Evolutionary conservation across 1,140 invertebrate genomes (phyloP), one percentile per base, ranked within the genome.

Genomic region (Cydia splendana): DNA sequence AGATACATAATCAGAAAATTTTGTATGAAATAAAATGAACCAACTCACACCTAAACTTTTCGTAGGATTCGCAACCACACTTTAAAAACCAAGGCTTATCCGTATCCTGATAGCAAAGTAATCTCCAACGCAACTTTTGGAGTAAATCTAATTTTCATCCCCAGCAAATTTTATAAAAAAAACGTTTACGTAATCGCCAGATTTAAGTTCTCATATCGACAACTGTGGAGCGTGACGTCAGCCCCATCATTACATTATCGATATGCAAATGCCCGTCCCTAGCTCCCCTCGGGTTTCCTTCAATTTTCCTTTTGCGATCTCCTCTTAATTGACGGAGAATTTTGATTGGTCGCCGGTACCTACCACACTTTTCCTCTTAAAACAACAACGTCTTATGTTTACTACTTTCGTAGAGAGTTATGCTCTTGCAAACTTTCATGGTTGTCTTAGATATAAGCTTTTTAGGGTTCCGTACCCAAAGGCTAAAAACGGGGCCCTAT

Each of bases 301-400:
- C 88, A 90, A 91, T 93, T 93, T 93, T 92, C 90, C 89, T 91
- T 93, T 92, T 91, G 84, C 88, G 87, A 93, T 92, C 90, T 91
- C 85, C 85, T 87, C 85, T 93, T 93, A 93, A 93, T 93, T 93
- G 91, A 90, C 89, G 90, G 90, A 88, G 90, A 91, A 92, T 93
- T 93, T 93, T 93, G 91, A 93, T 93, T 93, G 90, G 90, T 91
- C 88, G 81, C 75, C 76, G 76, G 77, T 83, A 80, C 81, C 85
- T 80, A 85, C 87, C 85, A 89, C 89, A 91, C 57, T 62, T 62
- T 62, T 62, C 18, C 9, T 24, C 57, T 62, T 24, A 62, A 24
- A 24, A 24, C 57, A 62, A 62, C 20, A 62, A 62, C 2, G 57
- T 24, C 57, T 18, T 24, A 62, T 62, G 57, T 62, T 24, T n/a